A percentile compares a stretch with the other conserved stretches of the same genome.
Conservation (phyloP, 2,888 invertebrate genomes). For the Spisula solida region DNA sequence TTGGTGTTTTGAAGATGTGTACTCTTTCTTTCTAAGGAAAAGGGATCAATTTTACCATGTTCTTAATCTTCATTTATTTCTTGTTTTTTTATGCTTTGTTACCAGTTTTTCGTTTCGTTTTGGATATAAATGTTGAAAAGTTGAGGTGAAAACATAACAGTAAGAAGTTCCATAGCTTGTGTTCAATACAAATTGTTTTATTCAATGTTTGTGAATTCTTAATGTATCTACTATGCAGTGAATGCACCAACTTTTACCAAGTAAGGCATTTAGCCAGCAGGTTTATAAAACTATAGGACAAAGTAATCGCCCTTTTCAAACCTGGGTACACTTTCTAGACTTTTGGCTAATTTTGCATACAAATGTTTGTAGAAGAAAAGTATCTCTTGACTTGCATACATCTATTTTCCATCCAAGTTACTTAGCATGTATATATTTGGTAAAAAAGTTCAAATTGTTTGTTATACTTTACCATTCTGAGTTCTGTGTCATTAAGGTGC, state of each 20-base stretch:
- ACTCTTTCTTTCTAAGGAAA: slow-evolving; percentile 38
- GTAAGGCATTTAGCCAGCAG: neutral
- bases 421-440: slow-evolving; percentile 46
- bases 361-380: neutral
- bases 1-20: slow-evolving; percentile 25
- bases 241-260: neutral
- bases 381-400: neutral
- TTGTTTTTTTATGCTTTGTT: slow-evolving; percentile 27
- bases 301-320: neutral
- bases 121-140: slow-evolving; percentile 9
- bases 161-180: slow-evolving; percentile 5
- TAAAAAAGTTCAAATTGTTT: slow-evolving; percentile 14
- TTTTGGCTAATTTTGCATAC: neutral
- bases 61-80: slow-evolving; percentile 38
- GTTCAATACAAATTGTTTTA: neutral
- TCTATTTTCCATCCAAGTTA: slow-evolving; percentile 33
- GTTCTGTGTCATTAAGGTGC: slow-evolving; percentile 36
- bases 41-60: slow-evolving; percentile 51
- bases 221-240: neutral
- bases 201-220: neutral
- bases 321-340: neutral
- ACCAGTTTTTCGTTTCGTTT: slow-evolving; percentile 3
- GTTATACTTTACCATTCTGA: slow-evolving; percentile 21
- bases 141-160: neutral
- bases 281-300: neutral